These are phyloP conservation scores for Cybosia mesomella DNA, from an alignment of 2,888 invertebrate species.

Conservation along the genomic window DNA sequence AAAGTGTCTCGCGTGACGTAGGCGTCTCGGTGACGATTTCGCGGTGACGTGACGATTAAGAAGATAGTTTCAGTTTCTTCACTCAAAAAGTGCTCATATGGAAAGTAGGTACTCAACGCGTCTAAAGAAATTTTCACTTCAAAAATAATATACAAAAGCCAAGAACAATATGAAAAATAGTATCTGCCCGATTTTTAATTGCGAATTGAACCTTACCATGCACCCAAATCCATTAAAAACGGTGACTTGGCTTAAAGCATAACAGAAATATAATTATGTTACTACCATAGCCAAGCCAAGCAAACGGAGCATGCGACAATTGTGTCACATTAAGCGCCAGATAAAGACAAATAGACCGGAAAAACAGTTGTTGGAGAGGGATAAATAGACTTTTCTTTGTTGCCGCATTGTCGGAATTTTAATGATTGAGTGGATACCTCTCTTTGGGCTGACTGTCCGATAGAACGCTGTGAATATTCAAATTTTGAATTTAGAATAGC, in stretches of 20 bases:
- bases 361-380: conserved; percentile 80
- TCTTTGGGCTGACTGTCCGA: conserved; percentile 49
- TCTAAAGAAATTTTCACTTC: no score
- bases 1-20: no score
- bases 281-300: conserved; percentile 65
- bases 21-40: no score
- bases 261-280: conserved; percentile 62
- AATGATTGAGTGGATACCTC: conserved; percentile 73
- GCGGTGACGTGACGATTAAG: no score
- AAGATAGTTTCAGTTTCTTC: no score
- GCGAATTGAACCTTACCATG: conserved; percentile 33
- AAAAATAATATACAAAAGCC: no score
- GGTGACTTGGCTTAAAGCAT: conserved; percentile 51
- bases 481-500: conserved; percentile 50
- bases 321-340: conserved; percentile 83
- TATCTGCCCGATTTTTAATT: conserved; percentile 33
- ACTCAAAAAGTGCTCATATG: no score
- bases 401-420: conserved; percentile 73
- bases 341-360: conserved; percentile 85
- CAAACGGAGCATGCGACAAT: conserved; percentile 82
- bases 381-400: conserved; percentile 77
- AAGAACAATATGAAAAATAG: background rate
- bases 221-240: conserved; percentile 46
- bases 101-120: no score
- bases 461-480: conserved; percentile 52